Percentiles rank a stretch among this genome's conserved stretches.
Evolutionary conservation across 2,797 vertebrate species (phyloP).

Genomic region (Falco berigora): DNA sequence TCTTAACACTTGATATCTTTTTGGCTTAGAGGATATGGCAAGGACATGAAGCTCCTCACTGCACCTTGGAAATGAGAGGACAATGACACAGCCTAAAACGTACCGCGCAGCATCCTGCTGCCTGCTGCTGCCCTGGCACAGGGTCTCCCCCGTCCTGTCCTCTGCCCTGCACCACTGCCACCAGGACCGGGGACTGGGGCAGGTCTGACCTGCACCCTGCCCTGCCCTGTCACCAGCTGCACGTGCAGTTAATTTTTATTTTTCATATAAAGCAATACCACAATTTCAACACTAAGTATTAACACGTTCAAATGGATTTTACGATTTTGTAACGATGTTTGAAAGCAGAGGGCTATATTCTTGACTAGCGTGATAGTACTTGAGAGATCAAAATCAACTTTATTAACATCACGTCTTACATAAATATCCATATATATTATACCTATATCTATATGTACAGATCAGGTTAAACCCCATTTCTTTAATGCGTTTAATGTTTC

Average conservation of each 20-base stretch:
- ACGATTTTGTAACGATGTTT: not conserved
- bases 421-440: not conserved
- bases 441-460: not conserved
- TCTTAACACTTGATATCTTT: not conserved
- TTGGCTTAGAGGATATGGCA: not conserved
- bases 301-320: not conserved
- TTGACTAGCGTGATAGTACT: not conserved
- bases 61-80: not conserved
- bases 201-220: not conserved
- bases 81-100: not conserved
- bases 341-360: not conserved
- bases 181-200: accelerated
- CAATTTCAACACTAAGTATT: not conserved
- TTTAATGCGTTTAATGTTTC: not conserved
- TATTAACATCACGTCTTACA: not conserved
- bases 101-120: not conserved
- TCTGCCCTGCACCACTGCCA: not conserved
- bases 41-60: not conserved
- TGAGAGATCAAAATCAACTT: not conserved
- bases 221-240: not conserved
- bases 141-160: not conserved
- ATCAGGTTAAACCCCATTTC: not conserved
- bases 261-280: not conserved
- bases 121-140: not conserved
- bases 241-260: not conserved